phyloP scores from a whole-genome alignment of 1,140 invertebrate genomes.

The Lasioglossum albipes region DNA sequence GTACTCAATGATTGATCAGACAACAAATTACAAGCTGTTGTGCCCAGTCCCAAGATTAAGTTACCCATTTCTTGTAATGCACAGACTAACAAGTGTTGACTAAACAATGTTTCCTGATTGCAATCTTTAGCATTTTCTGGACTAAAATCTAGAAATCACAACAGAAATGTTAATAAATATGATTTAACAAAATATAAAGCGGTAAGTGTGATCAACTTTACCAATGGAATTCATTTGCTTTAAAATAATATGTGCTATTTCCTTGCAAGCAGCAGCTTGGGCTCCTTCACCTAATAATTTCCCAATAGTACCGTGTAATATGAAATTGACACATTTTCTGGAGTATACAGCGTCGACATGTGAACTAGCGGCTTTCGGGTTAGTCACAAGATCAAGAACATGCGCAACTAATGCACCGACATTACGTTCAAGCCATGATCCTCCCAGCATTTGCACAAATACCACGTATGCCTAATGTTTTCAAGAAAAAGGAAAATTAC shows the following conservation, averaged over 20 bases:
- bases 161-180: constrained; percentile 14
- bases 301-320: constrained; percentile 94
- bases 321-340: constrained; percentile 97
- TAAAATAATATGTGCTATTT: constrained; percentile 94
- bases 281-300: constrained; percentile 97
- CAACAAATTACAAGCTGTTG: constrained; percentile 93
- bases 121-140: constrained; percentile 94
- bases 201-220: constrained; percentile 60
- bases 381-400: constrained; percentile 94
- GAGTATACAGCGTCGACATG: constrained; percentile 99
- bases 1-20: constrained; percentile 91
- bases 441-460: constrained; percentile 95
- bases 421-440: constrained; percentile 96
- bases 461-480: constrained; percentile 92
- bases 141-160: constrained; percentile 85
- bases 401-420: constrained; percentile 92
- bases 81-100: constrained; percentile 96
- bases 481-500: constrained; percentile 28
- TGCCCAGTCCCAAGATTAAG: constrained; percentile 92
- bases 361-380: constrained; percentile 95
- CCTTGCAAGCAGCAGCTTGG: constrained; percentile 96
- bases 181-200: background rate
- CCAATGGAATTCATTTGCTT: constrained; percentile 97
- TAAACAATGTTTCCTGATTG: constrained; percentile 94
- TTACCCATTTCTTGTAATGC: constrained; percentile 95